Conservation (phyloP, 1,140 invertebrate genomes). For the Zaprionus vittiger region DNA sequence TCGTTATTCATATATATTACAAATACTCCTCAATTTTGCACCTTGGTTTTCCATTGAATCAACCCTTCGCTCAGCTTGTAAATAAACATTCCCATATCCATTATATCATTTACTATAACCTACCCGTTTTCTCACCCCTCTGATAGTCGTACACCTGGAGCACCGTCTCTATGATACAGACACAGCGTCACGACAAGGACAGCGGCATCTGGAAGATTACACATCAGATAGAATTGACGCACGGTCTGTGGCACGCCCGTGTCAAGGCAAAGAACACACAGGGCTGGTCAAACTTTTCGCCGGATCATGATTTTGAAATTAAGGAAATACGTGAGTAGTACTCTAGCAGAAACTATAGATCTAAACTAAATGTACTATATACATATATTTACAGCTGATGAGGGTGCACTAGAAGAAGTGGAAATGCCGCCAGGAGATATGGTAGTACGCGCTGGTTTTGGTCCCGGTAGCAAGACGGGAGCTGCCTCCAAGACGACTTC, state of each 20-base stretch:
- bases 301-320: conserved; percentile 64
- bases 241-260: conserved; percentile 74
- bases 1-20: not conserved
- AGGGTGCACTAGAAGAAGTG: conserved; percentile 23
- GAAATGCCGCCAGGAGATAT: conserved; percentile 64
- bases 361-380: not conserved
- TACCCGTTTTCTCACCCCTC: not conserved
- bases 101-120: not conserved
- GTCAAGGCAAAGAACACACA: conserved; percentile 78
- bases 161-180: conserved; percentile 71
- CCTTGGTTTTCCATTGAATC: not conserved
- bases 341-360: not conserved
- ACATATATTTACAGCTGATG: conserved; percentile 15
- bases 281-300: conserved; percentile 81
- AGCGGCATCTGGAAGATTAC: conserved; percentile 79
- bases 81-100: not conserved
- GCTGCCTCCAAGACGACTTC: conserved; percentile 8
- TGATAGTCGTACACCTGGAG: conserved; percentile 76
- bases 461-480: conserved; percentile 8
- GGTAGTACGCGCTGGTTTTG: conserved; percentile 61
- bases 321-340: conserved; percentile 44
- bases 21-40: not conserved
- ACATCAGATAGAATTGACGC: conserved; percentile 75
- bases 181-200: conserved; percentile 70
- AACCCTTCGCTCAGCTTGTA: not conserved